Evolutionary conservation across 2,888 invertebrate species (phyloP).

Genomic region (Agrochola lychnidis): DNA sequence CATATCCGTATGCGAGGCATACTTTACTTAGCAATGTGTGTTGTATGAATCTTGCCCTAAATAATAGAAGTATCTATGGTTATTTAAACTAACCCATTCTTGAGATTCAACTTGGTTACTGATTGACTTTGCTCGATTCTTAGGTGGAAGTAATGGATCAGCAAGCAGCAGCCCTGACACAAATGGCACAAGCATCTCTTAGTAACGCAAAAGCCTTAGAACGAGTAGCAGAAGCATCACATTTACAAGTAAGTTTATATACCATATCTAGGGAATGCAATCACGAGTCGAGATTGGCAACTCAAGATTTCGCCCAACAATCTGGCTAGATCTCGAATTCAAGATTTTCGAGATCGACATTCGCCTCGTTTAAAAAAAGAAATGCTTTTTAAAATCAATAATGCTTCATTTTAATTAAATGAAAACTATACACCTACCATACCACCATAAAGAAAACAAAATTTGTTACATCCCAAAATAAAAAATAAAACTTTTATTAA

Average conservation of each 20-base stretch:
- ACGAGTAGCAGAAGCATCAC: slow-evolving; percentile 83
- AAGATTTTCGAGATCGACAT: too few relatives aligned
- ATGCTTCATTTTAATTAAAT: too few relatives aligned
- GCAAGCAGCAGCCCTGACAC: slow-evolving; percentile 81
- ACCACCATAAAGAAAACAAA: neutral
- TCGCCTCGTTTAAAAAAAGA: too few relatives aligned
- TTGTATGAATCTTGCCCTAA: too few relatives aligned
- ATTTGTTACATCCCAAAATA: too few relatives aligned
- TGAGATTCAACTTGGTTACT: neutral
- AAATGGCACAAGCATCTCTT: slow-evolving; percentile 82
- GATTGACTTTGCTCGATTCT: neutral
- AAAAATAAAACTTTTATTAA: too few relatives aligned
- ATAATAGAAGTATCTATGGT: too few relatives aligned
- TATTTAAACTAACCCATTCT: too few relatives aligned
- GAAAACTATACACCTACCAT: too few relatives aligned
- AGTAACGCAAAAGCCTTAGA: slow-evolving; percentile 81
- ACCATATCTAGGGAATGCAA: neutral
- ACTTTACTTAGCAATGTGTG: too few relatives aligned
- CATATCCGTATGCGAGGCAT: too few relatives aligned
- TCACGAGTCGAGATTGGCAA: neutral
- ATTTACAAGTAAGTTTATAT: slow-evolving; percentile 78
- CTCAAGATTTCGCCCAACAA: neutral
- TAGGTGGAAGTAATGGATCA: slow-evolving; percentile 85
- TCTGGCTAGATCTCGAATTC: neutral
- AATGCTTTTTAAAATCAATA: too few relatives aligned